A percentile compares a stretch with the other conserved stretches of the same genome.
phyloP scores from a whole-genome alignment of 2,113 vertebrate genomes.

The Diphyllodes magnificus region DNA sequence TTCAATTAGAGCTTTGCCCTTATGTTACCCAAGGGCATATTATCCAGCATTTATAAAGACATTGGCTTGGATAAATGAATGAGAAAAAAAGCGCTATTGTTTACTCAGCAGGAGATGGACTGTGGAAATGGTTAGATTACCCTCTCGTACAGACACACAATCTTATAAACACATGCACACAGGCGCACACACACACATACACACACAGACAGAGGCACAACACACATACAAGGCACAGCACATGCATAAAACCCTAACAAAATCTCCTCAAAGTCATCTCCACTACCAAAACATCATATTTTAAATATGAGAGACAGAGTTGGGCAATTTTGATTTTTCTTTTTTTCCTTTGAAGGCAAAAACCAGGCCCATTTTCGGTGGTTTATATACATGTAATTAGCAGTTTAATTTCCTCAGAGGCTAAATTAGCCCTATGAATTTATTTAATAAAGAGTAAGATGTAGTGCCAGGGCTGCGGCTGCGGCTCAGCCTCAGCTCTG shows the following conservation, averaged over 20 bases:
- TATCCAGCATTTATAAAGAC: slow-evolving; percentile 63
- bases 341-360: slow-evolving; percentile 1
- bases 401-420: slow-evolving; percentile 77
- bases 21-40: slow-evolving; percentile 34
- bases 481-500: slow-evolving; percentile 64
- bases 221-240: neutral
- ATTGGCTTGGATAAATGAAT: slow-evolving; percentile 44
- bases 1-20: slow-evolving; percentile 57
- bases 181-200: neutral
- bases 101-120: slow-evolving; percentile 51
- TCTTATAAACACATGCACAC: neutral
- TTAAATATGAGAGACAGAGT: slow-evolving; percentile 40
- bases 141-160: neutral
- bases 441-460: slow-evolving; percentile 66
- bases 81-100: slow-evolving; percentile 26
- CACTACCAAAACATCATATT: slow-evolving; percentile 12
- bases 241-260: neutral
- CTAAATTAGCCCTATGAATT: slow-evolving; percentile 73
- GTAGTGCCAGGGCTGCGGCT: slow-evolving; percentile 2
- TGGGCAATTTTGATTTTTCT: slow-evolving; percentile 20
- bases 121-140: slow-evolving; percentile 51
- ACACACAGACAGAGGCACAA: neutral
- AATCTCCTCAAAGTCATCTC: neutral
- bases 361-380: slow-evolving; percentile 32
- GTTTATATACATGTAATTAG: slow-evolving; percentile 74